A percentile compares a stretch with the other conserved stretches of the same genome.
These are phyloP conservation scores for Pardosa pseudoannulata DNA, from an alignment of 2,888 invertebrate species.

Conservation along the genomic window DNA sequence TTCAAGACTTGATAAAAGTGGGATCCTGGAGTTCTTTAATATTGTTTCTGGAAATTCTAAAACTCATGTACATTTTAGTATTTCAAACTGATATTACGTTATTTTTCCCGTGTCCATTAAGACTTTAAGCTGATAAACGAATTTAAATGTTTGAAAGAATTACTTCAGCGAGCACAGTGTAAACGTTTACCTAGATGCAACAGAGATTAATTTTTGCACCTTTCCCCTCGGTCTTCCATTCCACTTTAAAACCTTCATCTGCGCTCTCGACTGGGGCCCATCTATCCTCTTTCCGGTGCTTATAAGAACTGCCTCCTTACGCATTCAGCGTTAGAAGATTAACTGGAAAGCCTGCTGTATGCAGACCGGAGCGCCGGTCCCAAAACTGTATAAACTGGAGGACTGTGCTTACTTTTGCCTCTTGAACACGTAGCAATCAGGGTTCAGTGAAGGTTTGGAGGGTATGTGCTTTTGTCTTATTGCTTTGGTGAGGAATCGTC, in stretches of 20 bases:
- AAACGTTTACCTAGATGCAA: background rate
- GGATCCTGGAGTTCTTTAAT: no score
- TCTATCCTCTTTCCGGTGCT: background rate
- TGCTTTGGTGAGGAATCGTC: background rate
- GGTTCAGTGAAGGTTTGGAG: conserved; percentile 32
- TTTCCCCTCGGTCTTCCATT: background rate
- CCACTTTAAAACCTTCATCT: conserved; percentile 55
- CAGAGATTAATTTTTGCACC: background rate
- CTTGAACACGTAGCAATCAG: conserved; percentile 70
- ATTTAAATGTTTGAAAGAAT: no score
- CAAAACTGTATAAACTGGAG: conserved; percentile 15
- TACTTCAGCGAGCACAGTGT: no score
- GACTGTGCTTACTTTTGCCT: conserved; percentile 40
- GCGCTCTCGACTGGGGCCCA: background rate
- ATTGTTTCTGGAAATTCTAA: no score
- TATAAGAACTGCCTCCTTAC: conserved; percentile 34
- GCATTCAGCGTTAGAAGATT: conserved; percentile 62
- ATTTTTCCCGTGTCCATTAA: no score
- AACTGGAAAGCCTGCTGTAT: conserved; percentile 35
- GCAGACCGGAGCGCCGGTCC: conserved; percentile 19
- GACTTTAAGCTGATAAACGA: no score
- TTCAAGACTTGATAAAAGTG: no score
- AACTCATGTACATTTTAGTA: no score
- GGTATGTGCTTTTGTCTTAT: conserved; percentile 54
- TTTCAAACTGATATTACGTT: no score